Evolutionary conservation across 1,140 invertebrate genomes (phyloP).

Genomic region (Idris sp.): DNA sequence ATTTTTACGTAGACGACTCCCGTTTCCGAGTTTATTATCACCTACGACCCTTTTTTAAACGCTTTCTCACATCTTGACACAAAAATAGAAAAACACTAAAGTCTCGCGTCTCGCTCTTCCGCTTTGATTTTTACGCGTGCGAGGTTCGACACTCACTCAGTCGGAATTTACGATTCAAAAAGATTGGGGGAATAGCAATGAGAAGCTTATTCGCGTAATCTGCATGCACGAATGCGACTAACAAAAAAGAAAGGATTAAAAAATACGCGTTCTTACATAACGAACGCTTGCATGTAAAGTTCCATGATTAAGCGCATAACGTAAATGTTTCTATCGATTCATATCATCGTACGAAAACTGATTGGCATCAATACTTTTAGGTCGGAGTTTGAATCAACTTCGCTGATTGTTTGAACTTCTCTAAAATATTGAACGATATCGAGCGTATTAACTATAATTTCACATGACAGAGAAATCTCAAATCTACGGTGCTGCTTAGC

Average conservation of each 20-base stretch:
- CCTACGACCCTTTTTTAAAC: conserved; percentile 51
- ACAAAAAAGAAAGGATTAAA: conserved; percentile 34
- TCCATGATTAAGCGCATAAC: conserved; percentile 30
- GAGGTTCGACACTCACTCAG: conserved; percentile 48
- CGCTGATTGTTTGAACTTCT: conserved; percentile 5
- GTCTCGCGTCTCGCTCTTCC: conserved; percentile 29
- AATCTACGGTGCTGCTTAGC: too few species aligned
- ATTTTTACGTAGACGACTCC: conserved; percentile 53
- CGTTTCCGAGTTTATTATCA: conserved; percentile 52
- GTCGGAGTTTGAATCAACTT: conserved; percentile 1
- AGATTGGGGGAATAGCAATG: conserved; percentile 53
- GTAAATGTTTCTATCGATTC: conserved; percentile 40
- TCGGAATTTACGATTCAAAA: conserved; percentile 48
- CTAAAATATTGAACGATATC: conserved; percentile 7
- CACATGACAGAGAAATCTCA: too few species aligned
- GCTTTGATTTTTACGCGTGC: conserved; percentile 39
- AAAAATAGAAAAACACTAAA: conserved; percentile 57
- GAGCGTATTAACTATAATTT: neutral
- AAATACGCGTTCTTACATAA: conserved; percentile 37
- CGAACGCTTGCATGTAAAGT: conserved; percentile 29
- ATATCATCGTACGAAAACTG: conserved; percentile 21
- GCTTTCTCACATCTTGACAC: conserved; percentile 50
- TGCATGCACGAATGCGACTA: conserved; percentile 37
- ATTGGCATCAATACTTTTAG: conserved; percentile 21
- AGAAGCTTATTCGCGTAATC: conserved; percentile 45